Conservation (phyloP, 1,140 invertebrate genomes). For the Drosophila gunungcola region DNA sequence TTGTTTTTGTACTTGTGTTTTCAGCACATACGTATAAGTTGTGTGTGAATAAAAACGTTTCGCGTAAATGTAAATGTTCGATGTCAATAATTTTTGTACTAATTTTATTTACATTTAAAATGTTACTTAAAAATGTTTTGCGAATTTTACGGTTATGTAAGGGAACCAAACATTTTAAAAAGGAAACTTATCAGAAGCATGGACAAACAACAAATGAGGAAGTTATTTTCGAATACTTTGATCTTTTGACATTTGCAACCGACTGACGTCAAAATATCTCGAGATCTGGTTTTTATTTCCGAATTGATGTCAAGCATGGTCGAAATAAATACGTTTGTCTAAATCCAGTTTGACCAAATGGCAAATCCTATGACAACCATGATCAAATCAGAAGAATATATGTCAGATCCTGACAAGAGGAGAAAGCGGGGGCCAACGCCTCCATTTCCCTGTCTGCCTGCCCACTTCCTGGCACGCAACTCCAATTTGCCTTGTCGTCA, state of each 20-base stretch:
- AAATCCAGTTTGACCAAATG: not conserved
- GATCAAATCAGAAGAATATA: slow-evolving; percentile 18
- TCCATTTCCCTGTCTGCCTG: slow-evolving; percentile 46
- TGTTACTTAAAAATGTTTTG: too few relatives aligned
- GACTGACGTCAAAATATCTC: not conserved
- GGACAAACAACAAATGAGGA: not conserved
- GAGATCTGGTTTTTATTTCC: not conserved
- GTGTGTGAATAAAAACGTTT: too few relatives aligned
- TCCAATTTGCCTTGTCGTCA: slow-evolving; percentile 78
- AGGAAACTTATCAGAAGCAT: slow-evolving; percentile 8
- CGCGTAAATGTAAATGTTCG: too few relatives aligned
- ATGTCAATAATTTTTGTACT: too few relatives aligned
- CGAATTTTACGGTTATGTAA: too few relatives aligned
- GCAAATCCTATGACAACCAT: not conserved
- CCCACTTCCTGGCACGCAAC: slow-evolving; percentile 76
- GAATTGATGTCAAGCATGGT: not conserved
- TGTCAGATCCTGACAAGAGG: slow-evolving; percentile 5
- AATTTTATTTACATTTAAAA: too few relatives aligned
- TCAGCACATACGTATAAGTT: too few relatives aligned
- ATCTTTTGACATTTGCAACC: slow-evolving; percentile 1
- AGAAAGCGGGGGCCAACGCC: slow-evolving; percentile 41
- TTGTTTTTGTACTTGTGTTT: too few relatives aligned
- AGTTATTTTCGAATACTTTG: not conserved
- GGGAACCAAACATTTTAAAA: too few relatives aligned
- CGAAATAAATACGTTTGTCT: not conserved